These are phyloP conservation scores for Nasonovia ribisnigri DNA, from an alignment of 2,888 invertebrate genomes.

Conservation along the genomic window DNA sequence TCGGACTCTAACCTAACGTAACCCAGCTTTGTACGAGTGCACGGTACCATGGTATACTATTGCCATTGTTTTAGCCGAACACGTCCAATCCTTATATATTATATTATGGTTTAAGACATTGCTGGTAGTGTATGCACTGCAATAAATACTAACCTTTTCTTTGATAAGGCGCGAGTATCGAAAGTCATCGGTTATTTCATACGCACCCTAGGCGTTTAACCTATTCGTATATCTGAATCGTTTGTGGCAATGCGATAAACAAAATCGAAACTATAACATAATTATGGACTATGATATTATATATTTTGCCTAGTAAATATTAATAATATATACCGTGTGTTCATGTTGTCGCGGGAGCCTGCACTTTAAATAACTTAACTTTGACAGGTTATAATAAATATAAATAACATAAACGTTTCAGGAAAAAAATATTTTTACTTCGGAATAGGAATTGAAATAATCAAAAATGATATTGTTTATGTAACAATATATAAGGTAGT, in stretches of 20 bases:
- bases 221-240: not conserved
- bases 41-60: too few relatives aligned
- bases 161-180: not conserved
- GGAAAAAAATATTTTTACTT: not conserved
- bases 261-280: too few relatives aligned
- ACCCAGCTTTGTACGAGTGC: too few relatives aligned
- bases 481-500: not conserved
- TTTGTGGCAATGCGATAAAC: not conserved
- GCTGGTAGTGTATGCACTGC: too few relatives aligned
- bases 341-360: not conserved
- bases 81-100: too few relatives aligned
- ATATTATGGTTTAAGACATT: too few relatives aligned
- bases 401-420: not conserved
- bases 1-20: too few relatives aligned
- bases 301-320: not conserved
- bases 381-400: not conserved
- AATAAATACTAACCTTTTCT: not conserved
- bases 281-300: not conserved
- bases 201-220: not conserved
- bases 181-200: not conserved
- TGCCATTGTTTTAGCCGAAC: too few relatives aligned
- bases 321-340: not conserved
- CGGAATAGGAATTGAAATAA: not conserved
- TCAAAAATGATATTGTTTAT: not conserved
- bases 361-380: not conserved